Base-by-base conservation (phyloP, 2,797 vertebrate species). In the Onychomys leucogaster region DNA sequence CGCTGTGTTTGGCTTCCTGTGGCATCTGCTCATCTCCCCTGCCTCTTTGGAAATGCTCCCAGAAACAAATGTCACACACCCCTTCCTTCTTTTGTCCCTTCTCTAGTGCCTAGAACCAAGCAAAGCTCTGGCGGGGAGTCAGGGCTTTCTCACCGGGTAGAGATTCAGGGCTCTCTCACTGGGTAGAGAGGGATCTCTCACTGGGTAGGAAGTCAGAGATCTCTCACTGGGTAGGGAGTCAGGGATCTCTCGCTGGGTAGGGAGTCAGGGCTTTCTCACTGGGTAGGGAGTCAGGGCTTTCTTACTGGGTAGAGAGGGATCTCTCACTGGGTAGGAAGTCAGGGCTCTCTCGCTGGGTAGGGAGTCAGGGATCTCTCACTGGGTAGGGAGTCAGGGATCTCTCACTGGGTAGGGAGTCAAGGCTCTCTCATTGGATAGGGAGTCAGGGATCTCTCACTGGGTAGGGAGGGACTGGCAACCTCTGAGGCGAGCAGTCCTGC, bases 31-130 rank as follows among this genome's bases (percentile, higher is more conserved):
- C 84, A 65, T 81, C 81, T 92, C 77, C 90, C 85, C 82, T 92
- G 55, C 89, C 67, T 32, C 78, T 94, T 94, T 94, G 71, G 94
- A 95, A 96, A 86, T 59, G 71, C 71, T 96, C 96, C 94, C 82
- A 63, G 95, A 95, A 94, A 27, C 65, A 43, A 94, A 49, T 1
- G 0, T 67, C 82, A 13, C 23, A 13, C 23, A 49, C 67, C 86
- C 25, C 57, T 92, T 65, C 89, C 61, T 13, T 41, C 77, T 85
- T 55, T 81, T 11, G 5, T 27, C 29, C 59, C 37, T 65, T 61
- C n/a, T 71, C 32, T 41, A 23, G 49, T 84, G 2, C 81, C 37
- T 61, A 77, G 91, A 77, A 80, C 46, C 88, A 37, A 59, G 61
- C 81, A 37, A 75, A 63, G 75, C 75, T 61, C 10, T 91, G 80